These are phyloP conservation scores for Leptopilina syphax DNA, from an alignment of 2,888 invertebrate species.

Conservation along the genomic window DNA sequence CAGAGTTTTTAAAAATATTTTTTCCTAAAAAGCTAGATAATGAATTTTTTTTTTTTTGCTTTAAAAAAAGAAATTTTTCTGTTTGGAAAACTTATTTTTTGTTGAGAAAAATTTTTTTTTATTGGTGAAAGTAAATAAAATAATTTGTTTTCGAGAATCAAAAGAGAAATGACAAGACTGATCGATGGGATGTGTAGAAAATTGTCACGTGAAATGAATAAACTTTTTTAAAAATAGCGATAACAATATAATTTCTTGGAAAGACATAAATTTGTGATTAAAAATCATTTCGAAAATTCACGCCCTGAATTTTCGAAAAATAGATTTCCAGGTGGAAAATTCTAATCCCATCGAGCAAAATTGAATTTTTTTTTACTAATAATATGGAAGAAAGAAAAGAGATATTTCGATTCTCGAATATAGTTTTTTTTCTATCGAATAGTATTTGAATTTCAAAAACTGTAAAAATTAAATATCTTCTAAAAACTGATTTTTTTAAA, in stretches of 20 bases:
- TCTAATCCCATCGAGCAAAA: slow-evolving; percentile 22
- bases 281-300: slow-evolving; percentile 2
- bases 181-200: slow-evolving; percentile 8
- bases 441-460: slow-evolving; percentile 10
- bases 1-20: background rate
- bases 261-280: slow-evolving; percentile 4
- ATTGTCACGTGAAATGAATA: slow-evolving; percentile 9
- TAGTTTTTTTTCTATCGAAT: slow-evolving; percentile 12
- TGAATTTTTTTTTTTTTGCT: no score
- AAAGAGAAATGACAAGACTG: background rate
- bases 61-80: no score
- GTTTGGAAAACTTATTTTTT: background rate
- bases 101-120: background rate
- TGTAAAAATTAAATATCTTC: background rate
- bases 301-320: slow-evolving; percentile 6
- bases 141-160: slow-evolving; percentile 8
- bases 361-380: background rate
- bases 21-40: background rate
- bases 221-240: slow-evolving; percentile 35
- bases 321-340: slow-evolving; percentile 7
- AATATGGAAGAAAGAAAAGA: slow-evolving; percentile 31
- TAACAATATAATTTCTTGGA: slow-evolving; percentile 21
- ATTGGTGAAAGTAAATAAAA: background rate
- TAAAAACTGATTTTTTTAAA: background rate
- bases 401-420: slow-evolving; percentile 13